Base-by-base conservation (phyloP, 2,888 invertebrate species). In the Barypeithes pellucidus region DNA sequence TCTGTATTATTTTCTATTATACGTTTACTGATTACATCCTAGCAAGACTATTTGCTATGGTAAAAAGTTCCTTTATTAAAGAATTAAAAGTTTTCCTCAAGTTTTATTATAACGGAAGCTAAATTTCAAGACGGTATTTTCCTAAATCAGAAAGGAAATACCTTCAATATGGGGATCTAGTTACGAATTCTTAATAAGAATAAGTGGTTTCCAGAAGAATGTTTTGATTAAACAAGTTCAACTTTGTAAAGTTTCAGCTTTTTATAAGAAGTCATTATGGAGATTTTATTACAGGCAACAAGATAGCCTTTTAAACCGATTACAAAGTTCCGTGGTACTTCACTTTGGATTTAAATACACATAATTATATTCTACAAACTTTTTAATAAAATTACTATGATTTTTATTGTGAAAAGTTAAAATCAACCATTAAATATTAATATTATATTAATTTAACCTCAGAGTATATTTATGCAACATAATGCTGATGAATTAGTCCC, bases 151-250 rank as follows among this genome's bases (percentile, higher is more conserved):
- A 47, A 45, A 63, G 47, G 22, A 45, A 63, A 52, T 66, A 66
- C 39, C 66, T 54, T 39, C 54, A 54, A 66, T 66, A 54, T 66
- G 47, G 47, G 54, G 54, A 66, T 66, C 52, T 66, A 52, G 36
- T 43, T 24, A 57, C 36, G 67, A 59, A 67, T 67, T 67, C 67
- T 67, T 67, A 67, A 67, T 67, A 67, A 67, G 57, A 67, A 67
- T 57, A 41, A 67, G 59, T 67, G 67, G 67, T 29, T 59, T 45
- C 29, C 45, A 41, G 29, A 45, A 67, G 45, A 67, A 57, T 67
- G 67, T 67, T 67, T 67, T 57, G 67, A 67, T 67, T 67, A 67
- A 67, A 67, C 43, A 63, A 63, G 63, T 47, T 47, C n/a, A 47
- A 22, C 24, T 57, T 50, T 47, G 24, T 41, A 60, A 60, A 47